Evolutionary conservation across 2,888 invertebrate genomes (phyloP).

Genomic region (Bombyx huttoni): DNA sequence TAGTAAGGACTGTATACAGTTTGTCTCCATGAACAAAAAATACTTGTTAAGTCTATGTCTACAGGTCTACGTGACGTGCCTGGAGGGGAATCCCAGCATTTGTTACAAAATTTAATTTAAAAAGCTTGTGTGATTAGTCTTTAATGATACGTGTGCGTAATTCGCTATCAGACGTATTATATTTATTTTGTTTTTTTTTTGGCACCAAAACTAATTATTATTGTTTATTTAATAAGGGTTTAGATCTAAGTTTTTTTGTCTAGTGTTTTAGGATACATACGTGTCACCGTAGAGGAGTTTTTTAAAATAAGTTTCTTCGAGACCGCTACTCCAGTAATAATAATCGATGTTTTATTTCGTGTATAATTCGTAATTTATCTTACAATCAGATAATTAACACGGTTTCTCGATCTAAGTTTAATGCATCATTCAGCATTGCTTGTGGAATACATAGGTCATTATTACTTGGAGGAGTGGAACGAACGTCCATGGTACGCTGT

Average conservation of each 20-base stretch:
- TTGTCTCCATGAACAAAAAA: conserved; percentile 50
- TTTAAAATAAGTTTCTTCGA: conserved; percentile 58
- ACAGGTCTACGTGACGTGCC: conserved; percentile 18
- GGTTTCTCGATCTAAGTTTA: conserved; percentile 44
- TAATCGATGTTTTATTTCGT: conserved; percentile 17
- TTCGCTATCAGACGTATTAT: conserved; percentile 53
- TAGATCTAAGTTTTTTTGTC: conserved; percentile 64
- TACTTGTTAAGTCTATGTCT: conserved; percentile 68
- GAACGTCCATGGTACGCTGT: conserved; percentile 72
- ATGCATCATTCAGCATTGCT: conserved; percentile 28
- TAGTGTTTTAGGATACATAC: conserved; percentile 64
- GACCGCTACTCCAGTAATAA: conserved; percentile 42
- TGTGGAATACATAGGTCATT: conserved; percentile 26
- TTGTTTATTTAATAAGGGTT: conserved; percentile 50
- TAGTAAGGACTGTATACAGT: conserved; percentile 43
- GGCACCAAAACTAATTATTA: conserved; percentile 55
- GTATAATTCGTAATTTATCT: conserved; percentile 14
- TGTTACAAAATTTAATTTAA: conserved; percentile 30
- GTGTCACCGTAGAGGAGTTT: conserved; percentile 65
- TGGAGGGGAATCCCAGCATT: conserved; percentile 24
- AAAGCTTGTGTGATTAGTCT: conserved; percentile 69
- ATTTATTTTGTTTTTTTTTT: conserved; percentile 41
- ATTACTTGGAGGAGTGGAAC: conserved; percentile 44
- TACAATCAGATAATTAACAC: background rate
- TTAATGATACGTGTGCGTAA: conserved; percentile 43